phyloP scores from a whole-genome alignment of 2,797 vertebrate species.

The Tympanoctomys barrerae region DNA sequence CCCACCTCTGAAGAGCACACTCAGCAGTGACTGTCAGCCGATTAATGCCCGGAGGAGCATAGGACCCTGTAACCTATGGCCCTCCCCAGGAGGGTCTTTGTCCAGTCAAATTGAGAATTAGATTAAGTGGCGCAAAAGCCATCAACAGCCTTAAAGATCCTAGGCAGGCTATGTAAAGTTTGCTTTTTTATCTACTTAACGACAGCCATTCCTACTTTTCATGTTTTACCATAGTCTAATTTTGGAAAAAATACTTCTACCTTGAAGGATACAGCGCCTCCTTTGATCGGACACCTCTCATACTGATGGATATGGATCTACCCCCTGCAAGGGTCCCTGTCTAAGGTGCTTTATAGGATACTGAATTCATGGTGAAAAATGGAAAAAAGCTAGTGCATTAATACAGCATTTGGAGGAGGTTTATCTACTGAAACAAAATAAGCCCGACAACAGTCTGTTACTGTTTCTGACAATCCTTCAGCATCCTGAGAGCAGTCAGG shows the following conservation, averaged over 20 bases:
- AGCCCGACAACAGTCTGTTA: neutral
- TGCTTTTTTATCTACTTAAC: neutral
- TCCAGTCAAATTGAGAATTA: neutral
- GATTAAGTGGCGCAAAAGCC: neutral
- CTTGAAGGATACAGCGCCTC: neutral
- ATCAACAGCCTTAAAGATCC: neutral
- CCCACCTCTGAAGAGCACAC: neutral
- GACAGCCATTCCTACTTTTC: neutral
- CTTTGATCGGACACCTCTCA: neutral
- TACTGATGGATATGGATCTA: neutral
- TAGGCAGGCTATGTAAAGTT: neutral
- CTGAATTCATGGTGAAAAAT: neutral
- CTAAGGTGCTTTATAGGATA: neutral
- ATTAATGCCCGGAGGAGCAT: neutral
- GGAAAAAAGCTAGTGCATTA: neutral
- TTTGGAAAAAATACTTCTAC: neutral
- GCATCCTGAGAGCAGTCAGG: neutral
- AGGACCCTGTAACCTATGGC: neutral
- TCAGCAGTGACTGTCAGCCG: neutral
- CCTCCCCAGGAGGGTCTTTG: neutral
- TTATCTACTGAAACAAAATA: neutral
- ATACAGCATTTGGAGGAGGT: neutral
- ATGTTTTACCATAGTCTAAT: neutral
- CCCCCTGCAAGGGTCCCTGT: neutral
- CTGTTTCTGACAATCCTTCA: neutral